Conservation (phyloP, 2,797 vertebrate species). For the Spinibarbus caldwelli region DNA sequence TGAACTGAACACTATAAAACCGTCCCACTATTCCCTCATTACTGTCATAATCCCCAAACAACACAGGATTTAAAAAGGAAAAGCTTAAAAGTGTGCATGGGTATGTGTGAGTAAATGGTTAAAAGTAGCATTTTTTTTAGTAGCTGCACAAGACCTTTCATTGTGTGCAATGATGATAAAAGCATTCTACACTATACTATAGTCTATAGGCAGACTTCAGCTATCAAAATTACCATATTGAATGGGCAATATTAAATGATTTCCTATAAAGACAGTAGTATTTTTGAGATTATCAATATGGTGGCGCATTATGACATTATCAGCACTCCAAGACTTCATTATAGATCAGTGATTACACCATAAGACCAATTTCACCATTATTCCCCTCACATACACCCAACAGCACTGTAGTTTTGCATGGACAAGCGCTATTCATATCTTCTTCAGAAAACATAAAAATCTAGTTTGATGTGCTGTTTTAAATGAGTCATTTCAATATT, state of each 20-base stretch:
- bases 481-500: background rate
- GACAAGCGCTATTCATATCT: background rate
- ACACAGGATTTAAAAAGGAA: background rate
- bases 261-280: background rate
- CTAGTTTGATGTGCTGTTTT: background rate
- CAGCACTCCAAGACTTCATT: background rate
- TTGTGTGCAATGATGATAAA: background rate
- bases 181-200: background rate
- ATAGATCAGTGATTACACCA: background rate
- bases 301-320: background rate
- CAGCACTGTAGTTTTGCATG: background rate
- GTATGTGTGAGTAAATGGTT: no score
- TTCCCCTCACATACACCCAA: background rate
- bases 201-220: background rate
- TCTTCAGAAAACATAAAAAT: background rate
- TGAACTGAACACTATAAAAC: no score
- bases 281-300: background rate
- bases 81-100: background rate
- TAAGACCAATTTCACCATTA: background rate
- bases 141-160: background rate
- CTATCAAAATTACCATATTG: background rate
- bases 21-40: no score
- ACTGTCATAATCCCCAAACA: background rate
- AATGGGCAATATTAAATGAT: no score
- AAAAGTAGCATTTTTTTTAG: background rate